These are phyloP conservation scores for Rattus rattus DNA, from an alignment of 2,113 vertebrate species.

Conservation along the genomic window DNA sequence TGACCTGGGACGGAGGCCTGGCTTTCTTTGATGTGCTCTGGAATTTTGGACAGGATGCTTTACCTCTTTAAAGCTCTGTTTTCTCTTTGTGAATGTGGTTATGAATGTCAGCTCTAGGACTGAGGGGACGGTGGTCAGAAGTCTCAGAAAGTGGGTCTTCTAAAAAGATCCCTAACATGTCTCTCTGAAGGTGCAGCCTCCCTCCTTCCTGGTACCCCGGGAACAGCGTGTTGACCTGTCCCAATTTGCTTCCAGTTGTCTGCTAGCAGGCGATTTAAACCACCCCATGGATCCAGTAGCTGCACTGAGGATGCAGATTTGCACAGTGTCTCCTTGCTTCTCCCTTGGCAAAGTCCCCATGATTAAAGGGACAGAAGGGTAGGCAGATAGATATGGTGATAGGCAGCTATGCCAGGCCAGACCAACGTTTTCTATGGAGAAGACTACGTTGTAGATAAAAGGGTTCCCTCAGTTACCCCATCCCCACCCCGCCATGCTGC, in stretches of 20 bases:
- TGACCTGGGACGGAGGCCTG: background rate
- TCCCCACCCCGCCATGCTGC: background rate
- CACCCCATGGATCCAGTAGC: background rate
- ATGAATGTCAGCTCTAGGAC: background rate
- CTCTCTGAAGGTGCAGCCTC: background rate
- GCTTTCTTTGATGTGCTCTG: background rate
- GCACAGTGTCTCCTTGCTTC: background rate
- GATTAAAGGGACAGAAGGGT: background rate
- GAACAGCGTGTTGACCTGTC: background rate
- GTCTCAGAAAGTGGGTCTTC: fast-evolving
- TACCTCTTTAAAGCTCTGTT: background rate
- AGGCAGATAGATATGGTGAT: background rate
- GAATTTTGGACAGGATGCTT: background rate
- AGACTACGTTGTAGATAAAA: background rate
- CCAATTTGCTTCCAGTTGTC: background rate
- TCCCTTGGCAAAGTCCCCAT: background rate
- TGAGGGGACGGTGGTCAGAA: background rate
- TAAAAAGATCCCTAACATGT: background rate
- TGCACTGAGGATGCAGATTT: background rate
- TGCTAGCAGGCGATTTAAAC: background rate
- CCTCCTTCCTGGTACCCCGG: background rate
- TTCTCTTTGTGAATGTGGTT: background rate
- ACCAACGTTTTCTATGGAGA: background rate
- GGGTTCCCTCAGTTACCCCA: background rate
- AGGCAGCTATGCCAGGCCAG: background rate